Conservation (phyloP, 1,140 invertebrate genomes). For the Cherax quadricarinatus region DNA sequence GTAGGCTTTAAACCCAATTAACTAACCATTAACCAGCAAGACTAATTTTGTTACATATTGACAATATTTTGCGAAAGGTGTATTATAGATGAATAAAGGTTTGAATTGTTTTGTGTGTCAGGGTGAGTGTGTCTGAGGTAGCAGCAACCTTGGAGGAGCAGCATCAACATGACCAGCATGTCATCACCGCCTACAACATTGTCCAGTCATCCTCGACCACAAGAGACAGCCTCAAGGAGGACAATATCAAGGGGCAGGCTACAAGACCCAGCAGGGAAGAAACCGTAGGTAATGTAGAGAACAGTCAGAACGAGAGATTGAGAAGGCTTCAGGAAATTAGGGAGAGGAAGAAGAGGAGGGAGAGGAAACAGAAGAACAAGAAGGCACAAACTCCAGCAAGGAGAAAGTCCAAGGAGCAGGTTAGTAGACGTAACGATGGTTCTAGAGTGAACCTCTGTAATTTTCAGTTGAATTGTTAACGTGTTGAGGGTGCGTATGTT, state of each 20-base stretch:
- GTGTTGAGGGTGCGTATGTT: too few species aligned
- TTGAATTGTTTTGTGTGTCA: too few species aligned
- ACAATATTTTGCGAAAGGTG: too few species aligned
- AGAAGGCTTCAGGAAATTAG: background rate
- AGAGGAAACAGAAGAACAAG: slow-evolving; percentile 43
- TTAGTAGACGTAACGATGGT: background rate
- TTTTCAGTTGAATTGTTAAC: too few species aligned
- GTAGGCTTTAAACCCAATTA: too few species aligned
- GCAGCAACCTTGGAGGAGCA: slow-evolving; percentile 3
- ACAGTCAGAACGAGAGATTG: slow-evolving; percentile 26
- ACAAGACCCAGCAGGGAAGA: slow-evolving; percentile 34
- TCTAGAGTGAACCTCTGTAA: too few species aligned
- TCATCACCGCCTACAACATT: slow-evolving; percentile 52
- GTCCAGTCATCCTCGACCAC: slow-evolving; percentile 41
- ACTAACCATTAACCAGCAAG: too few species aligned
- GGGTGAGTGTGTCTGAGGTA: background rate
- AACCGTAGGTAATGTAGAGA: background rate
- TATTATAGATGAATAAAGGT: too few species aligned
- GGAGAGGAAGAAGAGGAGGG: slow-evolving; percentile 15
- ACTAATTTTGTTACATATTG: too few species aligned
- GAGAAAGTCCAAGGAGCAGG: slow-evolving; percentile 1
- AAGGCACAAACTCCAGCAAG: slow-evolving; percentile 25
- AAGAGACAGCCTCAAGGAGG: slow-evolving; percentile 34
- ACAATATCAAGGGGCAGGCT: slow-evolving; percentile 10
- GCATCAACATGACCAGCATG: slow-evolving; percentile 57